Evolutionary conservation across 2,888 invertebrate genomes (phyloP).

Genomic region (Harpagoxenus sublaevis): DNA sequence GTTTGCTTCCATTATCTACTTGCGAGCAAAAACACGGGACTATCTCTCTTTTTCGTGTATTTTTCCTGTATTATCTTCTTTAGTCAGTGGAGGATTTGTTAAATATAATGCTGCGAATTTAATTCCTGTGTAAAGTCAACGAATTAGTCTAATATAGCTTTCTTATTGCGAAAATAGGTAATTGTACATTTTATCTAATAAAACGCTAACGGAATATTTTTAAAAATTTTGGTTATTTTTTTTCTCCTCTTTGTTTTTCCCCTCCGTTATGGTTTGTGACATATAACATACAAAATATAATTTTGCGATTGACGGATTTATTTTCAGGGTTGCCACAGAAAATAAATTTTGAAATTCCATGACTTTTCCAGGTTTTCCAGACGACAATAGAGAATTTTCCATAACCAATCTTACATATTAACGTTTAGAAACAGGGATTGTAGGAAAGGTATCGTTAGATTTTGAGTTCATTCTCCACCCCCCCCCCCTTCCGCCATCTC

Average conservation of each 20-base stretch:
- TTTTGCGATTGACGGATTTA: not conserved
- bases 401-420: too few relatives aligned
- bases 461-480: too few relatives aligned
- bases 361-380: too few relatives aligned
- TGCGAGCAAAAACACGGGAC: conserved; percentile 70
- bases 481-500: too few relatives aligned
- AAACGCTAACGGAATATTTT: conserved; percentile 80
- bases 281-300: not conserved
- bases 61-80: conserved; percentile 71
- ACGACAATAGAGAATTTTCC: too few relatives aligned
- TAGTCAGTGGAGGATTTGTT: conserved; percentile 86
- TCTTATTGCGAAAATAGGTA: conserved; percentile 82
- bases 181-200: conserved; percentile 86
- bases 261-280: not conserved
- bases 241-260: not conserved
- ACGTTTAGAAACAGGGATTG: too few relatives aligned
- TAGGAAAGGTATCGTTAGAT: too few relatives aligned
- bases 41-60: conserved; percentile 66
- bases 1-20: conserved; percentile 81
- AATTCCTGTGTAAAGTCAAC: conserved; percentile 85
- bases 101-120: conserved; percentile 81
- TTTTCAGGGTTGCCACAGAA: not conserved
- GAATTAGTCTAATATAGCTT: conserved; percentile 85
- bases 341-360: too few relatives aligned
- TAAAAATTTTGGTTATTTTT: conserved; percentile 51